Evolutionary conservation across 1,140 invertebrate species (phyloP).

Genomic region (Polyergus mexicanus): DNA sequence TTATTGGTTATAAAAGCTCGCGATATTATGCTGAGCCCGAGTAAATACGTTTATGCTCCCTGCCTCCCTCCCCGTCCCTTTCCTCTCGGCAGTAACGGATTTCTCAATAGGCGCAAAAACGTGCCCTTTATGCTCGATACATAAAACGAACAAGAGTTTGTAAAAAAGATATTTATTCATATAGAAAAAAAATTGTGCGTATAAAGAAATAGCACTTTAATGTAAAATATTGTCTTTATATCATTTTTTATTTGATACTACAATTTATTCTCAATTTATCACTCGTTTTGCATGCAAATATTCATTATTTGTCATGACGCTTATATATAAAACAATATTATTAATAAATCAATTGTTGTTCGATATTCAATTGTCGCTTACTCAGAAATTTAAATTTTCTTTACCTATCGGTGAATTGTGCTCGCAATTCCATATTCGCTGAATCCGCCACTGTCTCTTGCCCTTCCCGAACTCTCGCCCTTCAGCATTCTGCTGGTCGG

Average conservation of each 20-base stretch:
- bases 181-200: not conserved
- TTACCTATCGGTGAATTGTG: not conserved
- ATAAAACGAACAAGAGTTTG: slow-evolving; percentile 23
- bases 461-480: not conserved
- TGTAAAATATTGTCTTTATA: not conserved
- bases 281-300: not conserved
- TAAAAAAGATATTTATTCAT: not conserved
- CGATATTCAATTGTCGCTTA: not conserved
- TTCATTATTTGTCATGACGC: not conserved
- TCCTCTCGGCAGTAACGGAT: slow-evolving; percentile 37
- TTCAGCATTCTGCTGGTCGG: not conserved
- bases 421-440: not conserved
- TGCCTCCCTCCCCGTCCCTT: slow-evolving; percentile 2
- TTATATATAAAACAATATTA: not conserved
- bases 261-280: not conserved
- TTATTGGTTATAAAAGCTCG: slow-evolving; percentile 84
- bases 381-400: not conserved
- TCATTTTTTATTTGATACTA: not conserved
- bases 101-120: slow-evolving; percentile 58
- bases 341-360: not conserved
- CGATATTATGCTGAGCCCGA: slow-evolving; percentile 81
- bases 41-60: slow-evolving; percentile 78
- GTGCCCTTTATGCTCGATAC: slow-evolving; percentile 21
- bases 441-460: slow-evolving; percentile 40
- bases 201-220: not conserved